A percentile compares a stretch with the other conserved stretches of the same genome.
Evolutionary conservation across 23 tunicate genomes (phyloP).

Genomic region (Aplidium turbinatum): DNA sequence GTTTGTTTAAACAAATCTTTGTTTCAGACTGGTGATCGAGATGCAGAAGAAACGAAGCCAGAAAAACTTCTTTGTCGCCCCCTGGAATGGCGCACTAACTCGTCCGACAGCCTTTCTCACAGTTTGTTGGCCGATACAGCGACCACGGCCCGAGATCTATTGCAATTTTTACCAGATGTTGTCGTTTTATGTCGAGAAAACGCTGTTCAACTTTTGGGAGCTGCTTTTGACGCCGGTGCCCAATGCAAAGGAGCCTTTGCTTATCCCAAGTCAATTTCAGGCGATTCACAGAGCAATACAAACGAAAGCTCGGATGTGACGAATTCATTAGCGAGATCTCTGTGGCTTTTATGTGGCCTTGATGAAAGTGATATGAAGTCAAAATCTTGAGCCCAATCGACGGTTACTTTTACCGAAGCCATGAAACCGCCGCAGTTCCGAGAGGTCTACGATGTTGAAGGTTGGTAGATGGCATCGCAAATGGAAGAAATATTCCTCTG

Average conservation of each 20-base stretch:
- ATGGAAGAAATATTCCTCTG: no score
- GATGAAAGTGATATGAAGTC: conserved; percentile 40
- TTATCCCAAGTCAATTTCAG: conserved; percentile 29
- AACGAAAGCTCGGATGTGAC: conserved; percentile 20
- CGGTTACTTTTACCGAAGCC: no score
- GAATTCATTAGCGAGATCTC: conserved; percentile 33
- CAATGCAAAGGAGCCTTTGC: conserved; percentile 27
- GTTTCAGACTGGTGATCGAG: no score
- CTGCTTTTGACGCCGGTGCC: conserved; percentile 56
- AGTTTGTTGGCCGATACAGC: conserved; percentile 24
- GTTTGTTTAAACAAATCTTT: no score
- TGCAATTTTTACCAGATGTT: conserved; percentile 69
- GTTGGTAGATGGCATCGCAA: no score
- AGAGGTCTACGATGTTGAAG: no score
- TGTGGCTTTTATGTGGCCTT: conserved; percentile 36
- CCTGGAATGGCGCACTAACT: no score
- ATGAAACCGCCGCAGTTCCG: no score
- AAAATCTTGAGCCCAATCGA: not conserved
- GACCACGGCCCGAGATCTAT: conserved; percentile 29
- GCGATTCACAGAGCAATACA: not conserved
- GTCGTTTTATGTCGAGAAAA: conserved; percentile 63
- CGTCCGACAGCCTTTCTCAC: not conserved
- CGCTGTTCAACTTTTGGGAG: conserved; percentile 52
- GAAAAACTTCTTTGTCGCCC: no score
- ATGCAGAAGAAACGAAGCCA: no score